Evolutionary conservation across 1,140 invertebrate species (phyloP), one percentile per base, ranked within the genome.

Genomic region (Luehdorfia chinensis): DNA sequence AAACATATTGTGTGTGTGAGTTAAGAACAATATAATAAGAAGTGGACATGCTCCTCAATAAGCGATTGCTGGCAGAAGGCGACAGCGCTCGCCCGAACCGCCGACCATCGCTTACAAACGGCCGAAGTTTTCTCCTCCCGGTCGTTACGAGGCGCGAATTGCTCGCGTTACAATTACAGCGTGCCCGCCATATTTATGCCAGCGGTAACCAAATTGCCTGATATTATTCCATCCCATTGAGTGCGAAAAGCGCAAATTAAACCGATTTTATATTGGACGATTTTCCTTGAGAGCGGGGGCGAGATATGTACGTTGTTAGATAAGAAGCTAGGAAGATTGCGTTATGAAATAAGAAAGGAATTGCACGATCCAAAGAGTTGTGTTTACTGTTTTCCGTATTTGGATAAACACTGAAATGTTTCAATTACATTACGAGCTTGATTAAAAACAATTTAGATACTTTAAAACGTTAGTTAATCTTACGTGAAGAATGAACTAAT

Each of bases 201-300:
- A 55, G 83, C 79, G 83, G 83, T 86, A 86, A 86, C 83, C 78
- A 84, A 84, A 86, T 86, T 86, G 83, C 83, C 76, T 80, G 79
- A 84, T 81, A 84, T 86, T 86, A 84, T 86, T 86, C 83, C 79
- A 75, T 84, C 79, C 83, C 83, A 86, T 86, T 86, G 83, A 86
- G 83, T 84, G 78, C 79, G 79, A 84, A 86, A 84, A 86, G 79
- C 77, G 79, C 83, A 86, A 86, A 86, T 86, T 86, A 86, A 86
- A 84, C 79, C 79, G 79, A 86, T 84, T 86, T 86, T 86, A 86
- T 86, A 86, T 86, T 84, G 78, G 79, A 86, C 78, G 79, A 84
- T 86, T 86, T 79, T 84, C 78, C 66, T 63, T 64, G 61, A 75
- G 68, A 75, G 75, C 76, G 75, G 67, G 76, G 77, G 80, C 76